A percentile compares a stretch with the other conserved stretches of the same genome.
phyloP scores from a whole-genome alignment of 2,888 invertebrate genomes.

The Dynastes hyllus region DNA sequence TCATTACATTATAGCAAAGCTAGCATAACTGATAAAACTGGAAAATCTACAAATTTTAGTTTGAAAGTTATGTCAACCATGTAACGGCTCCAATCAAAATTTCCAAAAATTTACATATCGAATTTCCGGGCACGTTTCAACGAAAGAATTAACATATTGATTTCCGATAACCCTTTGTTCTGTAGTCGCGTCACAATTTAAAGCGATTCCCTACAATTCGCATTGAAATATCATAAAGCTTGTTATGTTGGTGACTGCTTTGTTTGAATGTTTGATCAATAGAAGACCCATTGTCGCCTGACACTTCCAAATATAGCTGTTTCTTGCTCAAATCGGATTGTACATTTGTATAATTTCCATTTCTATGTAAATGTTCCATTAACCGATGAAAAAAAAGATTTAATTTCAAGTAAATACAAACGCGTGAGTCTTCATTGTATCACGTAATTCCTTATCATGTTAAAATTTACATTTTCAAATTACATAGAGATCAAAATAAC shows the following conservation, averaged over 20 bases:
- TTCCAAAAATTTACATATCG: not conserved
- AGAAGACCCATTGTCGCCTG: slow-evolving; percentile 45
- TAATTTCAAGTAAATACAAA: too few species aligned
- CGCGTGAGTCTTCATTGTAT: too few species aligned
- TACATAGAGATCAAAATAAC: too few species aligned
- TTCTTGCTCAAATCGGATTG: not conserved
- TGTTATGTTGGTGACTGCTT: slow-evolving; percentile 21
- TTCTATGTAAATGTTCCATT: not conserved
- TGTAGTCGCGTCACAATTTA: slow-evolving; percentile 28
- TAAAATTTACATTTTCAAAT: too few species aligned
- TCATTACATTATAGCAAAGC: too few species aligned
- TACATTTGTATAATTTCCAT: not conserved
- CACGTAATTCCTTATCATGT: too few species aligned
- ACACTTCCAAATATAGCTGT: slow-evolving; percentile 41
- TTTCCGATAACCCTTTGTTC: slow-evolving; percentile 24
- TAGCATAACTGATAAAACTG: too few species aligned
- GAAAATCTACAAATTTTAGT: too few species aligned
- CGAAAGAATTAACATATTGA: slow-evolving; percentile 11
- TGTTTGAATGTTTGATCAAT: slow-evolving; percentile 45
- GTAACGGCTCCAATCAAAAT: not conserved
- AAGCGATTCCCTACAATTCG: slow-evolving; percentile 30
- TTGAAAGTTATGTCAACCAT: too few species aligned
- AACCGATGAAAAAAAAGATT: too few species aligned
- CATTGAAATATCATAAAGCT: slow-evolving; percentile 24
- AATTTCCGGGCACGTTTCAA: not conserved